These are phyloP conservation scores for Sitta europaea DNA, from an alignment of 2,113 vertebrate species.

Conservation along the genomic window DNA sequence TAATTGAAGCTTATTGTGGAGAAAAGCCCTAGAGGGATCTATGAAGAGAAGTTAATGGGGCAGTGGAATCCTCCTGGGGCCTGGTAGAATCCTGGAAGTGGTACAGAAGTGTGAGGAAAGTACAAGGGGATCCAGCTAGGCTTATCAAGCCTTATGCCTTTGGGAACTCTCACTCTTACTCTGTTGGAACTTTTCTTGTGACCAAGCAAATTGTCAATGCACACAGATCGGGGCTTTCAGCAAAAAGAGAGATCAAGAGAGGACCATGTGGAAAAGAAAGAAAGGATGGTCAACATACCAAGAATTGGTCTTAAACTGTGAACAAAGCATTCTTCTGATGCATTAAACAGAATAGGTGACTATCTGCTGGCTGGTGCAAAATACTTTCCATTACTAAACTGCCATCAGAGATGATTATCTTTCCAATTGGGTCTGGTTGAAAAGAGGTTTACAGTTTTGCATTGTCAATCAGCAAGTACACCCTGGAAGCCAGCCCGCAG, in stretches of 20 bases:
- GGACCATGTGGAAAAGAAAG: not conserved
- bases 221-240: not conserved
- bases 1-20: not conserved
- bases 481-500: not conserved
- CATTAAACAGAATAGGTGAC: not conserved
- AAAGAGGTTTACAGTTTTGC: not conserved
- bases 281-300: not conserved
- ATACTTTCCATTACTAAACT: not conserved
- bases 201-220: not conserved
- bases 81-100: not conserved
- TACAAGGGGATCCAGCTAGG: not conserved
- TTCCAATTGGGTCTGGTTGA: not conserved
- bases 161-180: not conserved
- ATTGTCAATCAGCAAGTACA: not conserved
- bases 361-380: not conserved
- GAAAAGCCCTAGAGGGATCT: not conserved
- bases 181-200: not conserved
- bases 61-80: not conserved
- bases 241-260: not conserved
- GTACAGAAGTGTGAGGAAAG: not conserved
- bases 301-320: not conserved
- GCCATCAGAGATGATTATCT: not conserved
- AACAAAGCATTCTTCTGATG: not conserved
- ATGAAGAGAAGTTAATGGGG: not conserved
- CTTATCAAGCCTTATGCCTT: not conserved